phyloP scores from a whole-genome alignment of 2,888 invertebrate genomes.

The Plusia festucae region DNA sequence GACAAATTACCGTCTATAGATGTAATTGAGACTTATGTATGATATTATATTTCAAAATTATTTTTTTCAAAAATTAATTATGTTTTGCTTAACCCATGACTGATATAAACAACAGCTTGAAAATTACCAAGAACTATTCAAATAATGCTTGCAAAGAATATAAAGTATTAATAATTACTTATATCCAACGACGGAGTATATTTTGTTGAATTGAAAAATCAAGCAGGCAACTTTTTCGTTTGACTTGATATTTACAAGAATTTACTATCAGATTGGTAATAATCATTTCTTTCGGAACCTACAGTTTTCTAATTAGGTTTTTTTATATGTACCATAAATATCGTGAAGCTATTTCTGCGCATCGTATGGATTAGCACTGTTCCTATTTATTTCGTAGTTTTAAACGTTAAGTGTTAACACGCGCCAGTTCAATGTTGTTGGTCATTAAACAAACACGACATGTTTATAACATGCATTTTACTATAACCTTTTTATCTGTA shows the following conservation, averaged over 20 bases:
- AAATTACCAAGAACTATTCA: too few species aligned
- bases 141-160: too few species aligned
- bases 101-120: too few species aligned
- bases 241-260: too few species aligned
- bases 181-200: too few species aligned
- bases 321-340: neutral
- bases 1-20: neutral
- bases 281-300: too few species aligned
- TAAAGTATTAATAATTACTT: too few species aligned
- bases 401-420: conserved; percentile 54
- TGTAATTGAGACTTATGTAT: neutral
- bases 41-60: neutral
- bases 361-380: conserved; percentile 31
- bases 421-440: conserved; percentile 52
- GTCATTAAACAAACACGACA: conserved; percentile 36
- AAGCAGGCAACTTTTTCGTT: too few species aligned
- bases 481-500: conserved; percentile 29
- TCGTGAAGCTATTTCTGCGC: conserved; percentile 7
- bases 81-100: too few species aligned
- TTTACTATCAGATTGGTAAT: too few species aligned
- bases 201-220: too few species aligned
- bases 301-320: neutral
- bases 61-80: too few species aligned
- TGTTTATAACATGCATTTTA: conserved; percentile 47
- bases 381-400: conserved; percentile 37